Evolutionary conservation across 1,140 invertebrate species (phyloP), one percentile per base, ranked within the genome.

Genomic region (Agrilus planipennis): DNA sequence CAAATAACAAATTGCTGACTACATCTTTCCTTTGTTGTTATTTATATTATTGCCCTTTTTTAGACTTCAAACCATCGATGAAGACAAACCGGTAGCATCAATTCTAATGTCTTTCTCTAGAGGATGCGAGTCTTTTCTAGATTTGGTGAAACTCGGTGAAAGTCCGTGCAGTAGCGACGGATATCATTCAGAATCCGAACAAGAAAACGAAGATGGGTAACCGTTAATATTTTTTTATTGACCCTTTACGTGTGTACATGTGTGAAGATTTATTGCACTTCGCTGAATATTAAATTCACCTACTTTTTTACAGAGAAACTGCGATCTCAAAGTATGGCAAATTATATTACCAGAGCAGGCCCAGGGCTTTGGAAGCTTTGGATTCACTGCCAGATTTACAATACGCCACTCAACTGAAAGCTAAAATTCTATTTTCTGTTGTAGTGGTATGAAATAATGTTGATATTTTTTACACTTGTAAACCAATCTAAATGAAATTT

Each of bases 341-440:
- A 46, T 71, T 94, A 32, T 94, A 93, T 64, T 75, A 81, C 28
- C 79, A 83, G 53, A 81, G 80, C n/a, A 70, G 89, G 40, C 76
- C 87, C 11, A 81, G 90, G 47, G 80, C 86, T 2, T 65, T 94
- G 46, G 86, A 91, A 53, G 79, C 87, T 7, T 65, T 94, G 27
- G 81, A 89, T 53, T 69, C 72, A 1, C 65, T 93, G 9, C 73
- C 78, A 6, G 77, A 86, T 34, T 69, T 95, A 7, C 70, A 75
- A 31, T 77, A 86, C 38, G 82, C 84, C 0, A 77, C 83, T 39
- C 86, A 91, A 55, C 71, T 94, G 16, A 94, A 94, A 67, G 79
- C 79, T 27, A 95, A 94, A 70, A 86, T 95, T 42, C 72, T 95
- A 23, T 94, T 93, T 62, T 94, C 90, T 34, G 84, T 94, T 30